These are phyloP conservation scores for Hemicordylus capensis DNA, from an alignment of 2,113 vertebrate species.

Conservation along the genomic window DNA sequence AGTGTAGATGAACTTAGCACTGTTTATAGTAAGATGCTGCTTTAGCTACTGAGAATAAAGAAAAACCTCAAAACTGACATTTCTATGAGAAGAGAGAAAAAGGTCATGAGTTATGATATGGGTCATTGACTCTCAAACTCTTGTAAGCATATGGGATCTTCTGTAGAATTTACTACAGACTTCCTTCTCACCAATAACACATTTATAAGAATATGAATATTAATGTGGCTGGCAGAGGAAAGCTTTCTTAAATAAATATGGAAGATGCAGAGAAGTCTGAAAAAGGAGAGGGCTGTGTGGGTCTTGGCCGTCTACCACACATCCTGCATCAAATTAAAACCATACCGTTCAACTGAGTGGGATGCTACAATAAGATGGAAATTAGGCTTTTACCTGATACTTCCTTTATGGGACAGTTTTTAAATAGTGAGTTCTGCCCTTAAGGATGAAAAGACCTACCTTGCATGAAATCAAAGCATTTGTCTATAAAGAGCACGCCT, in stretches of 20 bases:
- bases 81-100: conserved; percentile 48
- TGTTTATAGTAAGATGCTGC: conserved; percentile 56
- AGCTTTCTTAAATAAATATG: conserved; percentile 30
- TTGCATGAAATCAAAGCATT: neutral
- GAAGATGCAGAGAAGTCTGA: conserved; percentile 23
- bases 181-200: neutral
- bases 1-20: conserved; percentile 58
- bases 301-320: neutral
- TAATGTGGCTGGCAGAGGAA: conserved; percentile 23
- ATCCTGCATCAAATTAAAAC: neutral
- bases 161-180: conserved; percentile 22
- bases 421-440: neutral
- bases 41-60: conserved; percentile 58
- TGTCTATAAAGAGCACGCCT: no score
- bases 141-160: conserved; percentile 36
- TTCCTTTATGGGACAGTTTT: neutral
- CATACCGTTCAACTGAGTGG: neutral
- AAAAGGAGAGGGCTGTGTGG: conserved; percentile 13
- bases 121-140: conserved; percentile 43
- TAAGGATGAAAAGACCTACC: neutral
- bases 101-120: conserved; percentile 57
- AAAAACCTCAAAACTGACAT: conserved; percentile 6
- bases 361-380: neutral
- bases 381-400: neutral
- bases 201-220: conserved; percentile 46